phyloP scores from a whole-genome alignment of 2,797 vertebrate species.

The Karalla daura region DNA sequence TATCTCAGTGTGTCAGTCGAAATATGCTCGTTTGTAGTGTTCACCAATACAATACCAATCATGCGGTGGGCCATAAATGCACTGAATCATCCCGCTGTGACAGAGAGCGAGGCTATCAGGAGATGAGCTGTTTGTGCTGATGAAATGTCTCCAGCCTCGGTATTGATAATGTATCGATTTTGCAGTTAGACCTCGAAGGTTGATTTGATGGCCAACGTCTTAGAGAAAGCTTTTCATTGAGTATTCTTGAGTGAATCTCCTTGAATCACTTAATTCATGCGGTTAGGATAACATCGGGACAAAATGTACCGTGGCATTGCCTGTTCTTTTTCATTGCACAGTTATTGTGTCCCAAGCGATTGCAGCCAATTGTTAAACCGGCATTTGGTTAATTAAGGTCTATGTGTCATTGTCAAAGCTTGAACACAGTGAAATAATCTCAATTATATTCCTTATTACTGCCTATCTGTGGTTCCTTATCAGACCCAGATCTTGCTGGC shows the following conservation, averaged over 20 bases:
- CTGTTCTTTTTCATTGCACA: neutral
- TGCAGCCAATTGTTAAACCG: slow-evolving; percentile 1
- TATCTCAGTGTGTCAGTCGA: slow-evolving; percentile 52
- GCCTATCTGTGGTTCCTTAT: neutral
- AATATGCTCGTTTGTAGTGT: slow-evolving; percentile 33
- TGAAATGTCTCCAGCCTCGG: slow-evolving; percentile 37
- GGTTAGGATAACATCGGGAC: neutral
- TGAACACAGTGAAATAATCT: neutral
- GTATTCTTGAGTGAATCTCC: neutral
- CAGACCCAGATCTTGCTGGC: neutral
- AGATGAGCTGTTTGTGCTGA: slow-evolving; percentile 48
- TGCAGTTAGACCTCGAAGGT: slow-evolving; percentile 37
- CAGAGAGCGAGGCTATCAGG: slow-evolving; percentile 28
- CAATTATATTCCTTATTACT: neutral
- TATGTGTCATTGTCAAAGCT: neutral
- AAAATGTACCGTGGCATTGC: no score
- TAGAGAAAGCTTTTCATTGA: slow-evolving; percentile 48
- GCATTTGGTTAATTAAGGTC: neutral
- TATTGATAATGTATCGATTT: slow-evolving; percentile 71
- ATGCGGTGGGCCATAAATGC: slow-evolving; percentile 36
- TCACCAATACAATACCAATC: slow-evolving; percentile 48
- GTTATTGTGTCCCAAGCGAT: neutral
- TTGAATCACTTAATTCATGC: neutral
- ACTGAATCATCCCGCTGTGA: slow-evolving; percentile 44
- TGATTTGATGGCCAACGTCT: slow-evolving; percentile 52